These are phyloP conservation scores for Pollimyrus isidori DNA, from an alignment of 2,113 vertebrate genomes.

Conservation along the genomic window DNA sequence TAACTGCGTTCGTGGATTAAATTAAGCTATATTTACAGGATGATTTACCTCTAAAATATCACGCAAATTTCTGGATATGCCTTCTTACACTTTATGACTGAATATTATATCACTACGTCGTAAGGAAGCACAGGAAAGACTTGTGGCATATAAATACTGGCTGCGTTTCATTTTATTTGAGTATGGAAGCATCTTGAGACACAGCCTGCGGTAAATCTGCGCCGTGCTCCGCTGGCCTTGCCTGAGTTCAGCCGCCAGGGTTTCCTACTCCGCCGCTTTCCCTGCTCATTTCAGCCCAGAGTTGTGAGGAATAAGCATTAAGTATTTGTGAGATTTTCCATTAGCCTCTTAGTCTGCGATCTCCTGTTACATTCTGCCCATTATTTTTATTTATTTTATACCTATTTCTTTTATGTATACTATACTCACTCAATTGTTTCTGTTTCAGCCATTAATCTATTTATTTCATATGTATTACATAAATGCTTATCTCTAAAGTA, in stretches of 20 bases:
- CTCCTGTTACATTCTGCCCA: neutral
- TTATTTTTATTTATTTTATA: neutral
- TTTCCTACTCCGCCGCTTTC: neutral
- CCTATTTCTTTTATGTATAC: neutral
- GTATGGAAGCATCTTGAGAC: neutral
- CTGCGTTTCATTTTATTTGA: neutral
- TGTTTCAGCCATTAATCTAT: neutral
- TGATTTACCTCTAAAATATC: neutral
- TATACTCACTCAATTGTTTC: neutral
- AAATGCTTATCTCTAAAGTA: neutral
- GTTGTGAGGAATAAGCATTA: neutral
- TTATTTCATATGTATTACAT: neutral
- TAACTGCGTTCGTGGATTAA: neutral
- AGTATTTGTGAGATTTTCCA: neutral
- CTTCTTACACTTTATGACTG: neutral
- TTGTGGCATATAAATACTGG: neutral
- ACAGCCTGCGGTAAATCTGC: slow-evolving; percentile 11
- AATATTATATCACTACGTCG: neutral
- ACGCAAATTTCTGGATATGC: neutral
- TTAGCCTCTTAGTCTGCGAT: slow-evolving; percentile 2
- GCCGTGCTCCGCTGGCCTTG: slow-evolving; percentile 29
- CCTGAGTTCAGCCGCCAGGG: slow-evolving; percentile 26
- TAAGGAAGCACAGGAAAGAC: neutral
- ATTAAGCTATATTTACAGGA: neutral
- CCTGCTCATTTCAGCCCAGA: slow-evolving; percentile 22